Base-by-base conservation (phyloP, 1,140 invertebrate species). In the Hylaeus anthracinus region DNA sequence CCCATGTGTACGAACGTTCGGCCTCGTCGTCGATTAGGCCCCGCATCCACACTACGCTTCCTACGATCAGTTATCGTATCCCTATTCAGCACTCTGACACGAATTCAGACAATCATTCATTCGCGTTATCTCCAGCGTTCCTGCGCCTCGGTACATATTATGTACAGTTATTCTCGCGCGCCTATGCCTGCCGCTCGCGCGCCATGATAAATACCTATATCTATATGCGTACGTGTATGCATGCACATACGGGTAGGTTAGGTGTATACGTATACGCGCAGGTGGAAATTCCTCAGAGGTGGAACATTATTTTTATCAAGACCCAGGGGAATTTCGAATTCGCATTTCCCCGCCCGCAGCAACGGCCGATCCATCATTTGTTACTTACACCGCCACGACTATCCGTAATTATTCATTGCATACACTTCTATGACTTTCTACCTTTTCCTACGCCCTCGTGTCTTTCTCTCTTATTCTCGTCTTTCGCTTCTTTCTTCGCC, bases 281-380 rank as follows among this genome's bases (percentile, higher is more conserved):
- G 67, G 66, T 65, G 84, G 58, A 61, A 79, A 86, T 86, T 86
- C 80, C 85, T 67, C 69, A 56, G 55, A 82, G 79, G 69, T 66
- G 78, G 72, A 85, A 75, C 80, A 67, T 78, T 82, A 81, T 86
- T 87, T 86, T 88, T 85, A 64, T 58, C 78, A 14, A 41, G 53
- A 60, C 79, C 63, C 51, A 3, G 56, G 76, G 63, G 77, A 85
- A 87, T 88, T 86, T 79, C 83, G 79, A 83, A 85, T 87, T 85
- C 85, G 79, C 76, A 77, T 86, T 85, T 85, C 79, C 76, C 85
- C 70, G 79, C 79, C 81, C 66, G 80, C 76, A 72, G 72, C 74
- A 55, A 69, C 74, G 61, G 65, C 60, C 85, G 83, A 82, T 88
- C 83, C 75, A 88, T 88, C 86, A 88, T 87, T 85, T 64, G 85